Percentiles rank a stretch among this genome's conserved stretches.
Evolutionary conservation across 2,888 invertebrate species (phyloP).

Genomic region (Scaptomyza flava): DNA sequence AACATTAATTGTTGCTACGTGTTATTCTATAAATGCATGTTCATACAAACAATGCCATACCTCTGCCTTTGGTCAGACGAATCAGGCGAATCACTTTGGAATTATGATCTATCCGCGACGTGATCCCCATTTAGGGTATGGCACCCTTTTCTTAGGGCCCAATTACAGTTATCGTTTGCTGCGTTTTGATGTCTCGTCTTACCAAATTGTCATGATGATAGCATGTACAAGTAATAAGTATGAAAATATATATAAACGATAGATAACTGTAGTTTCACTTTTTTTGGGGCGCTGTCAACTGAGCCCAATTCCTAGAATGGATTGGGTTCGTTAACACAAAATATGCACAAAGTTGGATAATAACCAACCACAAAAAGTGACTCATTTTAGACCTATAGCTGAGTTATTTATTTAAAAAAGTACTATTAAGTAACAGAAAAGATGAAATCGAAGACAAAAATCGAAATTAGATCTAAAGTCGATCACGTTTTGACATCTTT

Average conservation of each 20-base stretch:
- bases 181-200: slow-evolving; percentile 35
- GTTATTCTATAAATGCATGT: slow-evolving; percentile 61
- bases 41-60: slow-evolving; percentile 11
- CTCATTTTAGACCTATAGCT: too few relatives aligned
- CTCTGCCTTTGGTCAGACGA: slow-evolving; percentile 14
- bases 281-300: slow-evolving; percentile 28
- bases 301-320: slow-evolving; percentile 63
- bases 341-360: background rate
- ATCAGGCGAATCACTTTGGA: slow-evolving; percentile 35
- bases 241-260: slow-evolving; percentile 5
- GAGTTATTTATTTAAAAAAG: too few relatives aligned
- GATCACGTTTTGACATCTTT: too few relatives aligned
- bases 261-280: slow-evolving; percentile 74
- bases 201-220: slow-evolving; percentile 57
- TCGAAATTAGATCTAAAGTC: too few relatives aligned
- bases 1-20: slow-evolving; percentile 69
- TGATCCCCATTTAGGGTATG: slow-evolving; percentile 60
- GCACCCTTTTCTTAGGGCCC: slow-evolving; percentile 48
- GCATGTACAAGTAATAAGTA: slow-evolving; percentile 59
- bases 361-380: background rate
- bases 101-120: slow-evolving; percentile 68
- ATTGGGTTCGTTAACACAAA: slow-evolving; percentile 43
- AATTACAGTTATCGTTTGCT: slow-evolving; percentile 61
- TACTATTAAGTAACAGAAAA: too few relatives aligned
- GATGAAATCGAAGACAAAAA: too few relatives aligned